Evolutionary conservation across 2,797 vertebrate species (phyloP).

Genomic region (Anabas testudineus): DNA sequence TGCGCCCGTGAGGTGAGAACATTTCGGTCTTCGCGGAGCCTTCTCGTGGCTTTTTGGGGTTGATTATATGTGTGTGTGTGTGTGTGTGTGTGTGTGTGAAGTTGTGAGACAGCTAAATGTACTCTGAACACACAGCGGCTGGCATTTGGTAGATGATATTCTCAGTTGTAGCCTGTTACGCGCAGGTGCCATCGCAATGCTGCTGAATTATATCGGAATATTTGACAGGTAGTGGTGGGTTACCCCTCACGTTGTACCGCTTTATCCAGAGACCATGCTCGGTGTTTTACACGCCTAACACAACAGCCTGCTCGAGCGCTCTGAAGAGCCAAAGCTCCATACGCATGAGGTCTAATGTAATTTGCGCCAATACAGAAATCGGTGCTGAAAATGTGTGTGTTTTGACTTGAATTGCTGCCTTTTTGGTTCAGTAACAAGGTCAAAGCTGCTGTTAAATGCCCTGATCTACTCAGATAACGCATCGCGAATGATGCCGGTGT

Average conservation of each 20-base stretch:
- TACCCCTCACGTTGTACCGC: background rate
- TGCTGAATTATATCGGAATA: background rate
- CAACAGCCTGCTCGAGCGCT: slow-evolving; percentile 17
- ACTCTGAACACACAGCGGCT: background rate
- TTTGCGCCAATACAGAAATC: slow-evolving; percentile 29
- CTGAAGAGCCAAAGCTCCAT: slow-evolving; percentile 22
- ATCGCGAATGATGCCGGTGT: background rate
- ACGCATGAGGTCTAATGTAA: slow-evolving; percentile 1
- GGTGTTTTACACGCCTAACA: slow-evolving; percentile 33
- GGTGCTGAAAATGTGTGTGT: slow-evolving; percentile 1
- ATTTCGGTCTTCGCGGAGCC: background rate
- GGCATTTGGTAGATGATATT: background rate
- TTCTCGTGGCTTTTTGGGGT: background rate
- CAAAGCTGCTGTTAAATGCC: background rate
- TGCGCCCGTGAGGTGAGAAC: slow-evolving; percentile 70
- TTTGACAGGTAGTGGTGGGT: background rate
- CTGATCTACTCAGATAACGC: slow-evolving; percentile 2
- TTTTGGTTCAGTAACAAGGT: background rate
- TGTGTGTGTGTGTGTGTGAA: too few species aligned
- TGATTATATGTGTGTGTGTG: slow-evolving; percentile 5
- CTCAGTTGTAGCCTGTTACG: slow-evolving; percentile 40
- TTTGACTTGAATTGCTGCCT: background rate
- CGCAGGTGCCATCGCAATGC: slow-evolving; percentile 8
- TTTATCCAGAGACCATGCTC: slow-evolving; percentile 12
- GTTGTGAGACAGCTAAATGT: slow-evolving; percentile 17